These are phyloP conservation scores for Pimpla rufipes DNA, from an alignment of 2,888 invertebrate species.

Conservation along the genomic window DNA sequence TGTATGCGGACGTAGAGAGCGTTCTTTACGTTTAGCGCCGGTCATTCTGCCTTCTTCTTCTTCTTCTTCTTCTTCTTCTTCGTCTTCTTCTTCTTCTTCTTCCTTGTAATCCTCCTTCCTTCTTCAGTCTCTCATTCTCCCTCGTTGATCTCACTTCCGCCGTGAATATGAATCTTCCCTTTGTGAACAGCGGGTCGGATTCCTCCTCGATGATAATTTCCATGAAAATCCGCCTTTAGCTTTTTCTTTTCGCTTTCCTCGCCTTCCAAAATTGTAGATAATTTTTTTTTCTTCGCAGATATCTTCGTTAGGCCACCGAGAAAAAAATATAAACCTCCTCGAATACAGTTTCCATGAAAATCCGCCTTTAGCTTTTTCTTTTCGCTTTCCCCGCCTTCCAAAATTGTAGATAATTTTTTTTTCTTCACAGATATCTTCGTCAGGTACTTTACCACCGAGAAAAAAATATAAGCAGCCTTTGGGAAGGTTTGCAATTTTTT, in stretches of 20 bases:
- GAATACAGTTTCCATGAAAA: not conserved
- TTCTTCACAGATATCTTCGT: no score
- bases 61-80: constrained; percentile 42
- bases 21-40: constrained; percentile 74
- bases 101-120: constrained; percentile 36
- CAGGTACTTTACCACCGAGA: no score
- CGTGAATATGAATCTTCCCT: constrained; percentile 12
- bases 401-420: no score
- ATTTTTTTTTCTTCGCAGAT: no score
- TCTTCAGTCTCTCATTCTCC: constrained; percentile 2
- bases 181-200: not conserved
- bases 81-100: constrained; percentile 41
- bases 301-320: no score
- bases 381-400: no score
- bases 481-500: no score
- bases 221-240: not conserved
- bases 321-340: not conserved
- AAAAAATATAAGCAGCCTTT: no score
- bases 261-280: no score
- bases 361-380: not conserved
- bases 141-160: constrained; percentile 27
- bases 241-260: not conserved
- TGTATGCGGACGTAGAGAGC: constrained; percentile 77
- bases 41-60: constrained; percentile 37
- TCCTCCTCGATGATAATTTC: not conserved